These are phyloP conservation scores for Drosophila tanythrix DNA, from an alignment of 2,888 invertebrate genomes.

Conservation along the genomic window DNA sequence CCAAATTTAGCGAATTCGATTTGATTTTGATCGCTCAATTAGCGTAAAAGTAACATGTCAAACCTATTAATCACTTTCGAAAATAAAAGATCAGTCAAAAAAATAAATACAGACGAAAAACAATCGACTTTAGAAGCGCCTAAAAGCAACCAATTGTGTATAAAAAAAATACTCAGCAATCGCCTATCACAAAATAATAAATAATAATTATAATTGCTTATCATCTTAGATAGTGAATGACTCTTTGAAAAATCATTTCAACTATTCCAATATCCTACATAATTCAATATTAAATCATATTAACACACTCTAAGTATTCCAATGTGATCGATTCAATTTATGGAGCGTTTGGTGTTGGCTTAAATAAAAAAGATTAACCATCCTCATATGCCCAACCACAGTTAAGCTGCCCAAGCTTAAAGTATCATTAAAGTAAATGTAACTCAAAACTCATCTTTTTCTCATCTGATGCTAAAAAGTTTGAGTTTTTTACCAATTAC, in stretches of 20 bases:
- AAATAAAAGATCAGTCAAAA: constrained; percentile 43
- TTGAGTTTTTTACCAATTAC: not conserved
- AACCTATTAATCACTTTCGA: constrained; percentile 78
- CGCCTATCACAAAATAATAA: not conserved
- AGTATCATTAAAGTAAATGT: not conserved
- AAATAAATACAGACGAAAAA: not conserved
- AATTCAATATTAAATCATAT: not conserved
- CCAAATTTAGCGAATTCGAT: constrained; percentile 71
- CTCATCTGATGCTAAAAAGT: not conserved
- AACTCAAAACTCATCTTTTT: not conserved
- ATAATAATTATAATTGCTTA: not conserved
- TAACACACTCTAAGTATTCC: too few species aligned
- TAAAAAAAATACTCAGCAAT: not conserved
- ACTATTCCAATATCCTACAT: not conserved
- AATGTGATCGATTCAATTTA: not conserved
- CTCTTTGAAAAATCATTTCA: not conserved
- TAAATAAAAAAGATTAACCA: not conserved
- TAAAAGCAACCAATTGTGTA: not conserved
- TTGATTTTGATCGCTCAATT: constrained; percentile 81
- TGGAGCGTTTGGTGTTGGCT: too few species aligned
- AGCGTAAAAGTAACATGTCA: constrained; percentile 81
- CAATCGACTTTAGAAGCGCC: constrained; percentile 27
- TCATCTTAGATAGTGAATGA: not conserved
- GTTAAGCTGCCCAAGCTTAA: not conserved
- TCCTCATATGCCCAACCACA: not conserved